phyloP scores from a whole-genome alignment of 2,888 invertebrate species.

The Keiferia lycopersicella region DNA sequence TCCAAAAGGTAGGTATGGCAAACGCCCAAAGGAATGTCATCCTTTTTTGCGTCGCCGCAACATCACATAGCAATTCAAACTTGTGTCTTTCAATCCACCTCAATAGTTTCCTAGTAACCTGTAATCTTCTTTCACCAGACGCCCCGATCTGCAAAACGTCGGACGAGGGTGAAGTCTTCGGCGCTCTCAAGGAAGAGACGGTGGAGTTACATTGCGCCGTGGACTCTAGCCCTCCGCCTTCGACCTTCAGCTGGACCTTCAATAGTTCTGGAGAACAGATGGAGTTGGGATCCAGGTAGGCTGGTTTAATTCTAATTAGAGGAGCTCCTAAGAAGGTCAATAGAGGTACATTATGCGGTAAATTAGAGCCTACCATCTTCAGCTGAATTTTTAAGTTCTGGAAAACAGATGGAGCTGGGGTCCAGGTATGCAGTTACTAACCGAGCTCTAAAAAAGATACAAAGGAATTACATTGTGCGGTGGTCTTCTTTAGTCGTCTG shows the following conservation, averaged over 20 bases:
- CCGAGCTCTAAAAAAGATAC: no score
- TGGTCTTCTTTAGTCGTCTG: slow-evolving; percentile 67
- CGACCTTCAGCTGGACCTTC: slow-evolving; percentile 93
- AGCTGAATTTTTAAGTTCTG: slow-evolving; percentile 95
- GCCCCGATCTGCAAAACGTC: slow-evolving; percentile 87
- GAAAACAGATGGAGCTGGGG: slow-evolving; percentile 89
- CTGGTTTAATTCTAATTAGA: neutral
- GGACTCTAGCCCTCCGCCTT: slow-evolving; percentile 91
- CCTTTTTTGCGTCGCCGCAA: no score
- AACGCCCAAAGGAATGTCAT: no score
- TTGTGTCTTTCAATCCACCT: no score
- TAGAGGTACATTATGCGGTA: slow-evolving; percentile 89
- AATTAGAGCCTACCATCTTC: slow-evolving; percentile 91
- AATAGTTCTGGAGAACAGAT: slow-evolving; percentile 93
- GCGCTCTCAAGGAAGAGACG: slow-evolving; percentile 92
- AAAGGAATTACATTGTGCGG: slow-evolving; percentile 48
- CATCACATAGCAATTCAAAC: no score
- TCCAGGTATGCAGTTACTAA: slow-evolving; percentile 65
- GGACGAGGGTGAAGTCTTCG: slow-evolving; percentile 87
- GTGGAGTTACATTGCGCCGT: slow-evolving; percentile 90
- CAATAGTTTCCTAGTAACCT: no score
- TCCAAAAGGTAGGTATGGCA: no score
- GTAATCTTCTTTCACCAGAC: slow-evolving; percentile 62
- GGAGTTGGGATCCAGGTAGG: slow-evolving; percentile 84
- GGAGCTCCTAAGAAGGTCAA: slow-evolving; percentile 62